Evolutionary conservation across 2,797 vertebrate species (phyloP).

Genomic region (Argyrosomus regius): DNA sequence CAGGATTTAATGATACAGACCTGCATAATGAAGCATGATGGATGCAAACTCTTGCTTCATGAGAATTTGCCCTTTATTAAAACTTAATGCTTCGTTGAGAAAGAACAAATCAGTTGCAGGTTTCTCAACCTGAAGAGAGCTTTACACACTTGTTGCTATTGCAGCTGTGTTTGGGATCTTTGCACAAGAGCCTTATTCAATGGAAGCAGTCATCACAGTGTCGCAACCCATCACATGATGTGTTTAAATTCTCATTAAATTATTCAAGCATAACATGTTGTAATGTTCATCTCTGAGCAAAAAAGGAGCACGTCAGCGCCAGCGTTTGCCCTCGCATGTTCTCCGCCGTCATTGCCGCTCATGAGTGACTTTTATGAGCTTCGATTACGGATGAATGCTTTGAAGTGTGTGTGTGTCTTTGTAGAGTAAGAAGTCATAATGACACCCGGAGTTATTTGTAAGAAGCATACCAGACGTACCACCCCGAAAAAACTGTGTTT

Average conservation of each 20-base stretch:
- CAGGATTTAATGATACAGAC: slow-evolving; percentile 10
- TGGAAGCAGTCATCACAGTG: slow-evolving; percentile 22
- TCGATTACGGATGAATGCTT: slow-evolving; percentile 50
- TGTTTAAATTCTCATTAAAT: slow-evolving; percentile 30
- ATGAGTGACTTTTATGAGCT: slow-evolving; percentile 18
- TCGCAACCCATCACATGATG: slow-evolving; percentile 43
- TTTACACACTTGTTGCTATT: neutral
- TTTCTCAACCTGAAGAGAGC: slow-evolving; percentile 12
- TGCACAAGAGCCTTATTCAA: slow-evolving; percentile 33
- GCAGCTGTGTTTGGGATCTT: slow-evolving; percentile 48
- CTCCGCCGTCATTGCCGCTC: slow-evolving; percentile 5
- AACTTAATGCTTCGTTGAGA: neutral
- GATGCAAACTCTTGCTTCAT: neutral
- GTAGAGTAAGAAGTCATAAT: slow-evolving; percentile 46
- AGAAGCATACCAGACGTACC: slow-evolving; percentile 66
- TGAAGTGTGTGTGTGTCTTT: slow-evolving; percentile 66
- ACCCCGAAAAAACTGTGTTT: slow-evolving; percentile 41
- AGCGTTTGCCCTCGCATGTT: slow-evolving; percentile 12
- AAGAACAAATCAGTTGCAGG: neutral
- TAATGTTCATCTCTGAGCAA: slow-evolving; percentile 11
- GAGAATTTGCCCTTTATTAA: neutral
- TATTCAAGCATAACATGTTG: slow-evolving; percentile 9
- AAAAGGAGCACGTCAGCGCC: slow-evolving; percentile 24
- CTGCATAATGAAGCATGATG: slow-evolving; percentile 19
- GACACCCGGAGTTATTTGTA: slow-evolving; percentile 62